A percentile compares a stretch with the other conserved stretches of the same genome.
These are phyloP conservation scores for Neotoma lepida DNA, from an alignment of 2,113 vertebrate genomes.

Conservation along the genomic window DNA sequence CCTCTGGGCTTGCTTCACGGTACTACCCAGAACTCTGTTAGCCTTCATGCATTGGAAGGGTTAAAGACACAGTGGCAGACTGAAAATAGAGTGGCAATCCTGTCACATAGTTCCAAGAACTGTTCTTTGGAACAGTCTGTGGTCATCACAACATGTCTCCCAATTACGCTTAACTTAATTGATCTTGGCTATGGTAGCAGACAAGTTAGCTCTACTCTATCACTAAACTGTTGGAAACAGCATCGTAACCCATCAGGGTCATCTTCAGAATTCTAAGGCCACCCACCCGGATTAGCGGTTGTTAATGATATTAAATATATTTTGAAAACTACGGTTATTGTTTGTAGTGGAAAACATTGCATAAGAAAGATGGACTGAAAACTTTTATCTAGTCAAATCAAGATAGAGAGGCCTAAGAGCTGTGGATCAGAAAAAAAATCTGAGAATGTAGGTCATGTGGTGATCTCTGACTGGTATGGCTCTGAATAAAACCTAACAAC, in stretches of 20 bases:
- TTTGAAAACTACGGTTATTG: constrained; percentile 83
- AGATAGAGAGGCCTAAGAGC: constrained; percentile 21
- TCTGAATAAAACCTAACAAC: constrained; percentile 29
- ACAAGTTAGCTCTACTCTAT: constrained; percentile 78
- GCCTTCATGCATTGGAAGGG: background rate
- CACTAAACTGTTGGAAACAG: constrained; percentile 82
- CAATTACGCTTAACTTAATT: constrained; percentile 83
- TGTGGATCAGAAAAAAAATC: background rate
- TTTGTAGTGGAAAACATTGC: constrained; percentile 80
- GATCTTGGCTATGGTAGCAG: constrained; percentile 80
- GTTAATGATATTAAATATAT: constrained; percentile 85
- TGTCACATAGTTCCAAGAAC: constrained; percentile 73
- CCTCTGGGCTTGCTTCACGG: constrained; percentile 58
- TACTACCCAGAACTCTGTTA: background rate
- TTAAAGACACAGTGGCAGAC: constrained; percentile 61
- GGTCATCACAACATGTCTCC: constrained; percentile 81
- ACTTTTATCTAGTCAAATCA: constrained; percentile 64
- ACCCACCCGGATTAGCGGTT: constrained; percentile 78
- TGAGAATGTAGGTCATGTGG: background rate
- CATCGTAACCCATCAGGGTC: constrained; percentile 81
- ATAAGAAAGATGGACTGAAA: constrained; percentile 70
- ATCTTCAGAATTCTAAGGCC: constrained; percentile 84
- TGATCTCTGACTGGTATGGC: background rate
- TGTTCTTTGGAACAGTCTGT: constrained; percentile 78
- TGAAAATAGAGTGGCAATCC: constrained; percentile 74